Evolutionary conservation across 2,797 vertebrate genomes (phyloP), one percentile per base, ranked within the genome.

Genomic region (Oreortyx pictus): DNA sequence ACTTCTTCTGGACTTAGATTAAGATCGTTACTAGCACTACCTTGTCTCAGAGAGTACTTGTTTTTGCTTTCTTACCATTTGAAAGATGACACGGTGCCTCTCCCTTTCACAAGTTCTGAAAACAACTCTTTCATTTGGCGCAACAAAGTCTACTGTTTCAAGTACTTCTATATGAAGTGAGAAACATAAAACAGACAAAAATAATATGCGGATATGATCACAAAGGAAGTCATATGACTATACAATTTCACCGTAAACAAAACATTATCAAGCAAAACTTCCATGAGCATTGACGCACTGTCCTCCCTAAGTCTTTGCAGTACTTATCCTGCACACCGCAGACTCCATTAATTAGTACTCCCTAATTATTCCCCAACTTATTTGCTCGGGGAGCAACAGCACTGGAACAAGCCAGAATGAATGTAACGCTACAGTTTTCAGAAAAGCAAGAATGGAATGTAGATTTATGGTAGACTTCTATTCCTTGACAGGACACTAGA

Each of bases 91-190:
- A 19, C 3, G n/a, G 74, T 95, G 97, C 82, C 96, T 98, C 93
- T 99, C 99, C 82, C 93, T 98, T 95, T 98, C 97, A 91, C 99
- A 99, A 27, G 99, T 99, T 90, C 99, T 98, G 96, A 99, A 99
- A 97, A 99, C 98, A 44, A 99, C 98, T 70, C 99, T 98, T 8
- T 99, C 99, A 76, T 99, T 99, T 3, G 99, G 98, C 31, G 99
- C 98, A 4, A 99, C 97, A 4, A 99, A 99, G 86, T 99, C 99
- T 95, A 99, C 98, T 0, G 99, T 99, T 92, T 98, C 96, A 90
- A 99, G 97, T 7, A 98, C 97, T 47, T 98, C 98, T 99, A 78
- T 5, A 67, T 22, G 27, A 91, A 85, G 92, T 8, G 54, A 95
- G 50, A 93, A 88, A 96, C 44, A 94, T 6, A 66, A n/a, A 49